Evolutionary conservation across 2,797 vertebrate species (phyloP).

Genomic region (Epinephelus awoara): DNA sequence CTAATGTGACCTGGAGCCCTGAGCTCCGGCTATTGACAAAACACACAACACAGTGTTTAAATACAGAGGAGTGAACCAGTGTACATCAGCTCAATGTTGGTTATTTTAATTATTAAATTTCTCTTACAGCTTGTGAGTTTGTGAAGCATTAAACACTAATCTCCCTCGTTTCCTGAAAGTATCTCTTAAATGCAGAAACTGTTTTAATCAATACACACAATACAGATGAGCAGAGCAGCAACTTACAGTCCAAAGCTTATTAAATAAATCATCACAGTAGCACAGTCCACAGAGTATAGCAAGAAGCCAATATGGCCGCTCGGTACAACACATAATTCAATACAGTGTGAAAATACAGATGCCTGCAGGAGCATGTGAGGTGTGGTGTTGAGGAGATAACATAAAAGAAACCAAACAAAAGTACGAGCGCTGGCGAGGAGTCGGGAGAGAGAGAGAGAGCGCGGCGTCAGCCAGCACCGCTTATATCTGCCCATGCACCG

Average conservation of each 20-base stretch:
- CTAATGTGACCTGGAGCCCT: background rate
- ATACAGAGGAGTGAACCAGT: background rate
- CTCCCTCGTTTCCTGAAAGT: background rate
- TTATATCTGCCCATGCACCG: too few species aligned
- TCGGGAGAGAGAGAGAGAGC: too few species aligned
- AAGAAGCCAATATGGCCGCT: constrained; percentile 23
- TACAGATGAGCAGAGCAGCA: constrained; percentile 29
- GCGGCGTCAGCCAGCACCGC: too few species aligned
- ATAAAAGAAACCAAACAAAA: too few species aligned
- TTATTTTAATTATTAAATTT: background rate
- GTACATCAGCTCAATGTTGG: background rate
- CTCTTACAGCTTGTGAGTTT: background rate
- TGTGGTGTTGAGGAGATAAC: too few species aligned
- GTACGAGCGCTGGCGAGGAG: too few species aligned
- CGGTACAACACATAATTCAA: constrained; percentile 17
- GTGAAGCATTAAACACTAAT: background rate
- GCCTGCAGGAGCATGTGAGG: background rate
- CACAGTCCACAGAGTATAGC: constrained; percentile 18
- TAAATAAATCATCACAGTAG: constrained; percentile 61
- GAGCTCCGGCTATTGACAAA: background rate
- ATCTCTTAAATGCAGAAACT: background rate
- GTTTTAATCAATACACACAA: background rate
- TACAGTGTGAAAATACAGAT: constrained; percentile 11
- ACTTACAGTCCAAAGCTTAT: constrained; percentile 1
- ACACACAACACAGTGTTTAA: background rate